Percentiles rank a stretch among this genome's conserved stretches.
These are phyloP conservation scores for Bolinopsis microptera DNA, from an alignment of 37 sponge, comb jelly and placozoan species.

Conservation along the genomic window DNA sequence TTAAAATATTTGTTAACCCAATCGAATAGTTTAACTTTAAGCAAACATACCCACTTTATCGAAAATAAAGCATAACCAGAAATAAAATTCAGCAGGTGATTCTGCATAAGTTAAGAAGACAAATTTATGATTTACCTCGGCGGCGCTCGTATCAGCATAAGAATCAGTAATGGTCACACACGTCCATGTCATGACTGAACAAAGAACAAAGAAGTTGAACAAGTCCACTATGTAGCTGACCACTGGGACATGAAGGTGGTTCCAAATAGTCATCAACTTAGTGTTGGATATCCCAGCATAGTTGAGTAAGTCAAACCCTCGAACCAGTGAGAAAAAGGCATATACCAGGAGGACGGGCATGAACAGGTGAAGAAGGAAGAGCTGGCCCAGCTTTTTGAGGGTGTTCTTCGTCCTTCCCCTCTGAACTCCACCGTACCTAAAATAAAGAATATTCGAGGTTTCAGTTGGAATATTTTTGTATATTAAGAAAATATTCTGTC, in stretches of 20 bases:
- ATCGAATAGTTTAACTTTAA: too few species aligned
- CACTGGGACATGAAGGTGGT: not conserved
- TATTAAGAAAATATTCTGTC: too few species aligned
- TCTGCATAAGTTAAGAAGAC: too few species aligned
- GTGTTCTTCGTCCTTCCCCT: constrained; percentile 24
- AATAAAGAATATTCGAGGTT: not conserved
- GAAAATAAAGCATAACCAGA: too few species aligned
- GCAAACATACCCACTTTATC: too few species aligned
- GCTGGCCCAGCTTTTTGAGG: not conserved
- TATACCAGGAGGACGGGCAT: not conserved
- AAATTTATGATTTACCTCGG: not conserved
- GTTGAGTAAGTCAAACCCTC: not conserved
- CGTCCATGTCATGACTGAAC: not conserved
- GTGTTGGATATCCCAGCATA: not conserved
- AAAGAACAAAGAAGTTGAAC: not conserved
- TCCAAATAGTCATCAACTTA: not conserved
- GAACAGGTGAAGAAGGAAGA: not conserved
- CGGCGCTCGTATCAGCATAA: not conserved
- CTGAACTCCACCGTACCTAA: constrained; percentile 26
- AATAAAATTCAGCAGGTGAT: too few species aligned
- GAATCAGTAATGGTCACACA: not conserved
- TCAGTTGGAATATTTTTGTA: too few species aligned
- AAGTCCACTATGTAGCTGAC: not conserved
- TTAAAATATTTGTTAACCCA: too few species aligned
- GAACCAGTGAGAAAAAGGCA: not conserved